Conservation (phyloP, 2,113 vertebrate species). For the Tragelaphus strepsiceros region DNA sequence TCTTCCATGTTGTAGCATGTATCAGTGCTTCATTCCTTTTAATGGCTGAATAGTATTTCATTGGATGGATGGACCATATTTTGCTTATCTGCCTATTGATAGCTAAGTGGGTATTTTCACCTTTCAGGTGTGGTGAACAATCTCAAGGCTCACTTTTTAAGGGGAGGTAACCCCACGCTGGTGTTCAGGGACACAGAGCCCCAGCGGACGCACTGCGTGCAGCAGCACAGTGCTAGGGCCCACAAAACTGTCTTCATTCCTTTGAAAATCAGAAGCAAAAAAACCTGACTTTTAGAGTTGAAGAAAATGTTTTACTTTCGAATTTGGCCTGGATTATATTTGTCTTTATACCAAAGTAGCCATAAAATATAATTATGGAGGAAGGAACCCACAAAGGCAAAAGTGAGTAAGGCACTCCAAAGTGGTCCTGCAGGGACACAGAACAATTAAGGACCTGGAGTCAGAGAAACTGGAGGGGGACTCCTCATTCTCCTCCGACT, state of each 20-base stretch:
- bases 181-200: background rate
- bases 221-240: background rate
- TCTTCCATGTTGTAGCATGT: fast-evolving
- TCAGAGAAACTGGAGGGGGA: background rate
- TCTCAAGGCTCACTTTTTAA: background rate
- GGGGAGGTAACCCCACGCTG: background rate
- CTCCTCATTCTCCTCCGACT: background rate
- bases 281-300: background rate
- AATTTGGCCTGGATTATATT: background rate
- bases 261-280: background rate
- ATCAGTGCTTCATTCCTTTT: background rate
- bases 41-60: background rate
- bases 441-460: background rate
- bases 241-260: background rate
- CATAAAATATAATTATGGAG: background rate
- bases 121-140: background rate
- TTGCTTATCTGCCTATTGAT: fast-evolving
- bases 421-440: background rate
- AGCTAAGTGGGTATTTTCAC: too few relatives aligned
- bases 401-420: background rate
- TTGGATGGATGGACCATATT: fast-evolving
- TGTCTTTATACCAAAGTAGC: background rate
- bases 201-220: fast-evolving
- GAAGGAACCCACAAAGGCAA: background rate
- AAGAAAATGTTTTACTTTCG: background rate